Base-by-base conservation (phyloP, 1,140 invertebrate genomes). In the Cherax destructor region DNA sequence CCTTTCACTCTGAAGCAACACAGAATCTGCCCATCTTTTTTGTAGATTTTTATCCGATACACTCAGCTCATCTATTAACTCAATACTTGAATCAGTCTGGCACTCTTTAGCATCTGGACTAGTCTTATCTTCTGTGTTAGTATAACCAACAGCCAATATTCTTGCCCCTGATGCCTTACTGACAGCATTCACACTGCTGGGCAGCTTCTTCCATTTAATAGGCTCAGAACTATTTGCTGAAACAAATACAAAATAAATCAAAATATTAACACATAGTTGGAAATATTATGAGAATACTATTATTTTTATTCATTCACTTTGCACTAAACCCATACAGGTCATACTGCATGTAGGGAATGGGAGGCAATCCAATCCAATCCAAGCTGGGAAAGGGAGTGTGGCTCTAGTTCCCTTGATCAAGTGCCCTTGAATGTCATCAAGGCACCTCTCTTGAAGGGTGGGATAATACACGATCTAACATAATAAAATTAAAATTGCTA, bases 191-290 rank as follows among this genome's bases (percentile, higher is more conserved):
- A 89, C 52, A 9, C 47, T 76, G 24, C 47, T 74, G 4, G 87
- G 87, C 0, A 89, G 24, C 65, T 89, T 80, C 65, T 89, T 89
- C 87, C 87, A 89, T n/a, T 83, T 89, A 49, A 89, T 89, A 56
- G 78, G 18, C n/a, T 89, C 79, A 59, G 65, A 41, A 18, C 11
- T 21, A n/a, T 16, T 69, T 30, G n/a, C 61, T 56, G 79, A 50
- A 86, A 86, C 13, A 21, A 65, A 21, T 18, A 1, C 18, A 65
- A 65, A 65, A 65, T 21, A 18, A 18, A 65, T 65, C 13, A 21
- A 65, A 65, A 21, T 65, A 21, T 65, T 21, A 21, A 18, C 13
- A 18, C 61, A 65, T 65, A 65, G 5, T 74, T 56, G n/a, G 2
- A 56, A 56, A 56, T 56, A 10, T 56, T 56, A 13, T 56, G 9